Evolutionary conservation across 2,797 vertebrate species (phyloP), one percentile per base, ranked within the genome.

Genomic region (Hemitrygon akajei): DNA sequence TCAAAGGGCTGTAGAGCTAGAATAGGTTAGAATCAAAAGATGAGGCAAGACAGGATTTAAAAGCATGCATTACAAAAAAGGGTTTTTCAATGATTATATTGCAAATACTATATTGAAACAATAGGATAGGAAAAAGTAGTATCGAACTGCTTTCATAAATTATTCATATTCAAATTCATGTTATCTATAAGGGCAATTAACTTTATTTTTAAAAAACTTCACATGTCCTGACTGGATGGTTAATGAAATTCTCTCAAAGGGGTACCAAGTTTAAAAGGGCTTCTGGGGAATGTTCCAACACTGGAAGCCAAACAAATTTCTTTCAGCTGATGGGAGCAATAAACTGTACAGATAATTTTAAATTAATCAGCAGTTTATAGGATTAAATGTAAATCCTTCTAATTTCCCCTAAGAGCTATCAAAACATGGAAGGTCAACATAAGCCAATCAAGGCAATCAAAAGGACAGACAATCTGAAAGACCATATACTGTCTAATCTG

Each of bases 401-500:
- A 75, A 93, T 93, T 93, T 76, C 71, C 71, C 69, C 47, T 30
- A 40, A 71, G 69, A 47, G 22, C 37, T 47, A 9, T 75, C 69
- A 92, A 75, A 75, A 56, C 71, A 18, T 11, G 27, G 89, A 47
- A 75, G 40, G 71, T 93, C 71, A 93, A 56, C 47, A 76, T 75
- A 76, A n/a, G 75, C 91, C 91, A 93, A 56, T 93, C 91, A 93
- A 76, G 37, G 40, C 40, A 93, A 22, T 76, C 40, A 93, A 73
- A 22, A 73, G 69, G 37, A 73, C 40, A 76, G 37, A 47, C 47
- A 30, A 66, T 9, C 37, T 30, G 91, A 92, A 75, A 5, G 27
- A 27, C 69, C 47, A 30, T 18, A 47, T 11, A 47, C 7, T 6
- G 4, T 40, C 25, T 56, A 4, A 25, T 16, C 11, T 56, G 47